These are phyloP conservation scores for Mesochorus sp. DNA, from an alignment of 2,888 invertebrate species.

Conservation along the genomic window DNA sequence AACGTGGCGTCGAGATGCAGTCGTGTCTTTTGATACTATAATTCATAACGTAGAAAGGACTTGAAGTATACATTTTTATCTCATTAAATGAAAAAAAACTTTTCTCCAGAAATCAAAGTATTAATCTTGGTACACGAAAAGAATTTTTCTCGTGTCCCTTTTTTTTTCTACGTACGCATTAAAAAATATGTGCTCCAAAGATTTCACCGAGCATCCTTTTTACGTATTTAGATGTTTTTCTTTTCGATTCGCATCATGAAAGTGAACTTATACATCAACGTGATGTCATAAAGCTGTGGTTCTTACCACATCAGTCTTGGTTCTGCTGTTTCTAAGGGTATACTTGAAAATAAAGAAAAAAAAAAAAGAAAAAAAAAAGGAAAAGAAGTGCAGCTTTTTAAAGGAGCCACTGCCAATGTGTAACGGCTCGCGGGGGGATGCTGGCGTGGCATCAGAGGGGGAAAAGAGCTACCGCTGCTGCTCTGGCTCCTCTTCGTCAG, in stretches of 20 bases:
- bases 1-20: too few species aligned
- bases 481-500: conserved; percentile 73
- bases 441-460: conserved; percentile 61
- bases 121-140: neutral
- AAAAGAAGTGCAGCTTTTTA: conserved; percentile 43
- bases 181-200: too few species aligned
- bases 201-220: conserved; percentile 34
- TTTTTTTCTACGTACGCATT: neutral
- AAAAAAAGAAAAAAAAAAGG: too few species aligned
- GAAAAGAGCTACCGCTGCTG: conserved; percentile 46
- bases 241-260: neutral
- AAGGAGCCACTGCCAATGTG: conserved; percentile 34
- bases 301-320: conserved; percentile 1
- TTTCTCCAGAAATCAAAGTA: too few species aligned
- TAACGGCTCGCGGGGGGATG: conserved; percentile 54
- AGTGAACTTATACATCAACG: neutral
- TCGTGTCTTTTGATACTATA: too few species aligned
- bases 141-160: neutral
- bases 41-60: too few species aligned
- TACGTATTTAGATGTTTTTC: conserved; percentile 38
- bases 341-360: too few species aligned
- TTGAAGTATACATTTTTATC: too few species aligned
- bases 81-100: too few species aligned
- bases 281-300: conserved; percentile 3
- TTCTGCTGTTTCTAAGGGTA: conserved; percentile 28